A percentile compares a stretch with the other conserved stretches of the same genome.
Conservation (phyloP, 2,113 vertebrate species). For the Lutjanus erythropterus region DNA sequence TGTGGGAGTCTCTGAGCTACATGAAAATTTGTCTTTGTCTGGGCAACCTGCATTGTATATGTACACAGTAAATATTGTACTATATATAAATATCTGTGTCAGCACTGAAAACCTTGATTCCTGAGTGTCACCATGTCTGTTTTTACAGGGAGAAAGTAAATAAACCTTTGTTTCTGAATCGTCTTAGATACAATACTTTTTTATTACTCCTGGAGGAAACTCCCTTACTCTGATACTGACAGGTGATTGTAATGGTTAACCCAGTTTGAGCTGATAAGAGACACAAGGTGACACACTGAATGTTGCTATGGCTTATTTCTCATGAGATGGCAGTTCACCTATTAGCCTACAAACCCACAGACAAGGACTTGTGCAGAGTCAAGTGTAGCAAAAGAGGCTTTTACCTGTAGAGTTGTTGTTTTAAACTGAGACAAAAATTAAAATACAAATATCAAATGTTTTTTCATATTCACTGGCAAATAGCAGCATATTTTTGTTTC, state of each 20-base stretch:
- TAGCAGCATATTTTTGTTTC: not conserved
- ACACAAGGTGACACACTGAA: conserved; percentile 42
- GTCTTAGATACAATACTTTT: not conserved
- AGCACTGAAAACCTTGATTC: not conserved
- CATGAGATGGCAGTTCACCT: conserved; percentile 39
- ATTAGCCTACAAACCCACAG: conserved; percentile 43
- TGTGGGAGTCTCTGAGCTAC: not conserved
- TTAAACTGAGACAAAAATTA: not conserved
- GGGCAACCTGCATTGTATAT: not conserved
- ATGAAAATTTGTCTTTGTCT: conserved; percentile 17
- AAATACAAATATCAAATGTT: not conserved
- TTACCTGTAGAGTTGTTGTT: not conserved
- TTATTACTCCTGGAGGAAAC: conserved; percentile 27
- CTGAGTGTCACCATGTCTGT: not conserved
- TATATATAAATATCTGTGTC: not conserved
- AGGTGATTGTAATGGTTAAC: not conserved
- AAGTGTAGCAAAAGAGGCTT: not conserved
- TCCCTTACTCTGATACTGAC: not conserved
- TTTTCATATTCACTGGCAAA: not conserved
- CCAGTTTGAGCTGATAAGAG: conserved; percentile 59
- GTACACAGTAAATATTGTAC: not conserved
- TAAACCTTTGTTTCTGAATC: not conserved
- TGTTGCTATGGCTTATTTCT: conserved; percentile 1
- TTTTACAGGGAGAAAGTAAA: not conserved
- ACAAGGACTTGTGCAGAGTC: not conserved